These are phyloP conservation scores for Menidia beryllina DNA, from an alignment of 2,113 vertebrate genomes.

Conservation along the genomic window DNA sequence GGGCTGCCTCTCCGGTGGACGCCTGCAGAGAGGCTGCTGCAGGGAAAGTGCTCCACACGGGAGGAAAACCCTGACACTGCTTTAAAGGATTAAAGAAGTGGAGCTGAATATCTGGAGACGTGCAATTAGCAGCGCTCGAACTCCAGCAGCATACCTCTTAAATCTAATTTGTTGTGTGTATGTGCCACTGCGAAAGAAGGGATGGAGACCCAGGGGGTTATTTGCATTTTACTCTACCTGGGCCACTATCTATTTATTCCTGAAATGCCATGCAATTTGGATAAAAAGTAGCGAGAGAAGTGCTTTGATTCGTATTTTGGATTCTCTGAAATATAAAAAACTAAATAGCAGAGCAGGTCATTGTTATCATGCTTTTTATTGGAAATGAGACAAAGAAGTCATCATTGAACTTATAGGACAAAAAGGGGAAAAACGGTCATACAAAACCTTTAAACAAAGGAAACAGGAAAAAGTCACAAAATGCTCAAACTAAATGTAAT, in stretches of 20 bases:
- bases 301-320: neutral
- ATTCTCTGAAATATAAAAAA: too few relatives aligned
- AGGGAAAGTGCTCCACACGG: constrained; percentile 17
- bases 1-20: constrained; percentile 28
- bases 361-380: constrained; percentile 80
- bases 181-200: constrained; percentile 17
- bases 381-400: constrained; percentile 66
- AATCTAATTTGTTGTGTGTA: constrained; percentile 48
- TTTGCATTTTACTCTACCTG: neutral
- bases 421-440: constrained; percentile 44
- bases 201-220: neutral
- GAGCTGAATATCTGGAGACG: constrained; percentile 63
- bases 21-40: constrained; percentile 27
- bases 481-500: constrained; percentile 51
- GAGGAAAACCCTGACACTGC: constrained; percentile 62
- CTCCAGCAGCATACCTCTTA: constrained; percentile 33
- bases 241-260: neutral
- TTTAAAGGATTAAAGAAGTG: constrained; percentile 67
- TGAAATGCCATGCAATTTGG: neutral
- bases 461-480: constrained; percentile 40
- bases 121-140: constrained; percentile 55
- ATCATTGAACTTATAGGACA: constrained; percentile 60
- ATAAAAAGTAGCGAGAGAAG: neutral
- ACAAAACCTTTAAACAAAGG: constrained; percentile 58
- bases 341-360: too few relatives aligned